Base-by-base conservation (phyloP, 64 coral and sea anemone genomes). In the Pocillopora damicornis region DNA sequence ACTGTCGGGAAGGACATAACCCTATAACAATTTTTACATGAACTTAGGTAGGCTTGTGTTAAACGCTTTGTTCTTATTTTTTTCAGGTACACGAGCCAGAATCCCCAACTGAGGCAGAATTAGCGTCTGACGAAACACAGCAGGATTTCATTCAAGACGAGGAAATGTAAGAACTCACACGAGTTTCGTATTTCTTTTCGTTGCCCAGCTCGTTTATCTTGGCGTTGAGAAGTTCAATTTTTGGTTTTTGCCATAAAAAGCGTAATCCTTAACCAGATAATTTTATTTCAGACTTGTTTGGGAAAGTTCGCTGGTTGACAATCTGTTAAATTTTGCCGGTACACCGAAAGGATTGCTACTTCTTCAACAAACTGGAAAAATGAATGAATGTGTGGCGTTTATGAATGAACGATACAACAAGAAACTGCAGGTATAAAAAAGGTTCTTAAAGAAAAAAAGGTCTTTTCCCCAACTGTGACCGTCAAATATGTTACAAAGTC, bases 341-440 rank as follows among this genome's bases (percentile, higher is more conserved):
- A 99, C 97, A 9, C 97, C 97, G 0, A 99, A 99, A 82, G 97
- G 97, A 37, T 42, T 99, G 15, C 79, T 95, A 1, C 84, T 99
- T 16, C 66, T 99, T 35, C 97, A 99, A 36, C 97, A 95, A 58
- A 95, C 97, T 37, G 97, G 97, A 61, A 95, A 86, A 86, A 95
- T 99, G 79, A 91, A 91, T 38, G 93, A 99, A 79, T 94, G 97
- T 34, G 93, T 99, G 11, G 93, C 93, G 22, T 99, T 93, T 66
- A 99, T 99, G 97, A 95, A 99, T 75, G 90, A 99, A 63, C 79
- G 97, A 95, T 99, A 99, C 75, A 90, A 86, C 18, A 95, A 95
- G n/a, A 99, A 99, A 76, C 68, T 99, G 13, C 97, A 99, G 77
- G 97, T 99, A 91, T 59, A 67, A n/a, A 30, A 30, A 30, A 30